Evolutionary conservation across 2,797 vertebrate genomes (phyloP).

Genomic region (Odontamblyopus rebecca): DNA sequence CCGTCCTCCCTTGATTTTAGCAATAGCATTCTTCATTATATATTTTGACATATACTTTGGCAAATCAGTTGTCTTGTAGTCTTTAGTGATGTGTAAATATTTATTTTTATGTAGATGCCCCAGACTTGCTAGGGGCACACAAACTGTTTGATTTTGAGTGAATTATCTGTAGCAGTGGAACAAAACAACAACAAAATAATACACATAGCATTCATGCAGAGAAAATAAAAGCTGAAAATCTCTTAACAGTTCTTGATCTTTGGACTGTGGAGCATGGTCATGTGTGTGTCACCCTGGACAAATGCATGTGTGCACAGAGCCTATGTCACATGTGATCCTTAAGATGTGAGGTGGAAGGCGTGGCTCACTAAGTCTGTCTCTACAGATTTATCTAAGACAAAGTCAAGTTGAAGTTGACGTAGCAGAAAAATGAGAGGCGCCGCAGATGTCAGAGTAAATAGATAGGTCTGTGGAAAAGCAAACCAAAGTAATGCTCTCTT

Average conservation of each 20-base stretch:
- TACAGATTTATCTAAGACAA: constrained; percentile 20
- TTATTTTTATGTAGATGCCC: background rate
- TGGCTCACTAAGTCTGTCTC: constrained; percentile 20
- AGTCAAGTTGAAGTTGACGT: constrained; percentile 24
- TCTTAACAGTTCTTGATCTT: constrained; percentile 1
- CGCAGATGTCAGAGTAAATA: constrained; percentile 29
- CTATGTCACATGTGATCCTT: constrained; percentile 46
- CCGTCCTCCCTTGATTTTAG: too few species aligned
- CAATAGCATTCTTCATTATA: too few species aligned
- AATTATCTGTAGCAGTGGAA: background rate
- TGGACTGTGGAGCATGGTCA: constrained; percentile 17
- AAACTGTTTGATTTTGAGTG: background rate
- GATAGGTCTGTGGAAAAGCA: constrained; percentile 19
- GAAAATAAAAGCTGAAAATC: constrained; percentile 39
- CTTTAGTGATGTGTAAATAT: background rate
- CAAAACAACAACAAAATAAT: background rate
- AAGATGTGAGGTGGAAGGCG: constrained; percentile 46
- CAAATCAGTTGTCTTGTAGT: background rate
- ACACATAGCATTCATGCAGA: background rate
- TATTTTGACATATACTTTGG: too few species aligned
- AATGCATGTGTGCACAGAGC: constrained; percentile 50
- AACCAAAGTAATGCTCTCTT: constrained; percentile 8
- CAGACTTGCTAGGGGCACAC: too few species aligned
- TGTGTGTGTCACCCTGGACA: constrained; percentile 39
- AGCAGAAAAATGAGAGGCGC: constrained; percentile 20